Evolutionary conservation across 2,797 vertebrate species (phyloP).

Genomic region (Syndactyla subalaris): DNA sequence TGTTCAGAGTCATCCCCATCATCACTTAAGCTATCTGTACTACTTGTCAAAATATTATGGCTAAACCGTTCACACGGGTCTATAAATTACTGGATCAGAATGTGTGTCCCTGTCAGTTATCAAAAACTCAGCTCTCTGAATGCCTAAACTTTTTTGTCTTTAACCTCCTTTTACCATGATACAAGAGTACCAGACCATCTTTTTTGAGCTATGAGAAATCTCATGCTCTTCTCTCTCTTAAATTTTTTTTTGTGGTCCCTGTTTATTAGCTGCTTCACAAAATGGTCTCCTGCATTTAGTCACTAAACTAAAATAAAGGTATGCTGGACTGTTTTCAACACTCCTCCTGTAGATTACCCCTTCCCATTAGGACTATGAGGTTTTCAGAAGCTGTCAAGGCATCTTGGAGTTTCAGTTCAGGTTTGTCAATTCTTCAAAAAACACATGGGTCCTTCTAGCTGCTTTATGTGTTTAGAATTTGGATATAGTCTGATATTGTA

Average conservation of each 20-base stretch:
- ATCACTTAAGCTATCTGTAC: neutral
- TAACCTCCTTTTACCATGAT: neutral
- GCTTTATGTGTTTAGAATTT: slow-evolving; percentile 21
- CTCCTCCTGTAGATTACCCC: neutral
- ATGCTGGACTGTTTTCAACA: neutral
- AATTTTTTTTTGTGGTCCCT: neutral
- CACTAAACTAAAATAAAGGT: neutral
- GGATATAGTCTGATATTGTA: neutral
- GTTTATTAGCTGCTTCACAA: neutral
- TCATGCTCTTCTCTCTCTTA: neutral
- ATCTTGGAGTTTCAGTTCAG: slow-evolving; percentile 13
- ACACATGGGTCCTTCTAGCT: neutral
- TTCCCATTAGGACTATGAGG: neutral
- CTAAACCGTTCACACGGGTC: neutral
- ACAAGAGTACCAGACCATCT: neutral
- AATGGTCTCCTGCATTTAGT: neutral
- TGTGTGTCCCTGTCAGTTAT: neutral
- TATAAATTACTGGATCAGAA: neutral
- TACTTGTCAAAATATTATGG: neutral
- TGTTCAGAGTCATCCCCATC: neutral
- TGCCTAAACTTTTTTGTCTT: neutral
- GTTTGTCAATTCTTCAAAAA: slow-evolving; percentile 20
- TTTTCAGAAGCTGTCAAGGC: slow-evolving; percentile 32
- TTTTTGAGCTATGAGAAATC: neutral
- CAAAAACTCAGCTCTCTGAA: neutral